Conservation (phyloP, 2,797 vertebrate species). For the Micromesistius poutassou region DNA sequence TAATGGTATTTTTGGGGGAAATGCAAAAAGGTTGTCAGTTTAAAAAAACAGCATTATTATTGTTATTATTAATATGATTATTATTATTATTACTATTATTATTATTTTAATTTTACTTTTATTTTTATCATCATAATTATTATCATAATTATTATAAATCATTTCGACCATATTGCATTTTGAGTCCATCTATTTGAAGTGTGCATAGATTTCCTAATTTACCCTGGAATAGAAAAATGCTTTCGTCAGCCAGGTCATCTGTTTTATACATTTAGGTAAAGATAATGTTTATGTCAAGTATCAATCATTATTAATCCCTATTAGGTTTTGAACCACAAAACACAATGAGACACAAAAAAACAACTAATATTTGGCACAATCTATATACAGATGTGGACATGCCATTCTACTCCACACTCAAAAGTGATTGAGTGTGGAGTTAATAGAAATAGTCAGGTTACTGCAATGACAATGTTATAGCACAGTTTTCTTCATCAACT, state of each 20-base stretch:
- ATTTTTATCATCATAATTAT: not conserved
- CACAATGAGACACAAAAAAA: too few species aligned
- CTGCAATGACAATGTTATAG: too few species aligned
- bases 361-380: not conserved
- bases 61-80: conserved; percentile 19
- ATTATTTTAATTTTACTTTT: not conserved
- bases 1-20: too few species aligned
- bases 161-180: not conserved
- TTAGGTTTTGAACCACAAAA: not conserved
- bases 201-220: not conserved
- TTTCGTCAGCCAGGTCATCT: not conserved
- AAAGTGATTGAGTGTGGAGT: too few species aligned
- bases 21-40: not conserved
- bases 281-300: not conserved
- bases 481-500: too few species aligned
- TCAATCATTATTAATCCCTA: not conserved
- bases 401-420: too few species aligned
- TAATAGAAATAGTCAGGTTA: too few species aligned
- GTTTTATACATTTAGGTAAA: not conserved
- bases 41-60: too few species aligned
- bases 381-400: too few species aligned
- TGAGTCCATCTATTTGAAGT: not conserved
- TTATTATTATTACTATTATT: not conserved
- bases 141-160: too few species aligned
- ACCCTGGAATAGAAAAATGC: not conserved